Evolutionary conservation across 2,113 vertebrate species (phyloP).

Genomic region (Chlamydotis undulata): DNA sequence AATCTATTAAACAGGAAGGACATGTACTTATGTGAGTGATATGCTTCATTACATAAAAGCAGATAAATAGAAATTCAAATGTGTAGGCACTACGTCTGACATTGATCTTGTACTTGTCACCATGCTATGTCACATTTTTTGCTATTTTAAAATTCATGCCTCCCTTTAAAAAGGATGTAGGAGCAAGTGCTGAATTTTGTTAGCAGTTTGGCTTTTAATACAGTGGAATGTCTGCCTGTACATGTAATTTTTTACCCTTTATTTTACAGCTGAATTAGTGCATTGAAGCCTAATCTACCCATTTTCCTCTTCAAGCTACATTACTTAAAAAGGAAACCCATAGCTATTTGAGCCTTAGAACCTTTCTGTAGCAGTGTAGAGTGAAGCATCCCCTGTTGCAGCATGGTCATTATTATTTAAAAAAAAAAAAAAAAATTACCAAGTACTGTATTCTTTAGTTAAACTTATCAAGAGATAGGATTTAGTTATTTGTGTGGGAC

Average conservation of each 20-base stretch:
- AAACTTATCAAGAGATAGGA: neutral
- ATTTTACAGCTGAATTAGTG: neutral
- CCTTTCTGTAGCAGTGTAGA: neutral
- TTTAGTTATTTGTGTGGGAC: neutral
- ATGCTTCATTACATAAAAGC: neutral
- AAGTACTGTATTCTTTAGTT: neutral
- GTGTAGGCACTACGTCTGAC: conserved; percentile 21
- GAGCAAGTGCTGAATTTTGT: conserved; percentile 45
- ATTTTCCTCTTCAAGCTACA: neutral
- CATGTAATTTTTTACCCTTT: neutral
- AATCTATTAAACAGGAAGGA: neutral
- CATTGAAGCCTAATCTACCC: neutral
- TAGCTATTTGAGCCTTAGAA: neutral
- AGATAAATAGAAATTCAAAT: neutral
- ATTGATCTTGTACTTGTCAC: conserved; percentile 57
- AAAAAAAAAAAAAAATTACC: neutral
- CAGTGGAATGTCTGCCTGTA: neutral
- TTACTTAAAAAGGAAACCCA: neutral
- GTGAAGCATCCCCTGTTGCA: neutral
- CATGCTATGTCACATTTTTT: conserved; percentile 30
- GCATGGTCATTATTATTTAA: neutral
- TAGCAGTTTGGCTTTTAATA: conserved; percentile 46
- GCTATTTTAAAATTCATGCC: conserved; percentile 40
- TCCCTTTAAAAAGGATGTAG: conserved; percentile 31
- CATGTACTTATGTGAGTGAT: neutral